These are phyloP conservation scores for Aphis craccivora DNA, from an alignment of 1,140 invertebrate species.

Conservation along the genomic window DNA sequence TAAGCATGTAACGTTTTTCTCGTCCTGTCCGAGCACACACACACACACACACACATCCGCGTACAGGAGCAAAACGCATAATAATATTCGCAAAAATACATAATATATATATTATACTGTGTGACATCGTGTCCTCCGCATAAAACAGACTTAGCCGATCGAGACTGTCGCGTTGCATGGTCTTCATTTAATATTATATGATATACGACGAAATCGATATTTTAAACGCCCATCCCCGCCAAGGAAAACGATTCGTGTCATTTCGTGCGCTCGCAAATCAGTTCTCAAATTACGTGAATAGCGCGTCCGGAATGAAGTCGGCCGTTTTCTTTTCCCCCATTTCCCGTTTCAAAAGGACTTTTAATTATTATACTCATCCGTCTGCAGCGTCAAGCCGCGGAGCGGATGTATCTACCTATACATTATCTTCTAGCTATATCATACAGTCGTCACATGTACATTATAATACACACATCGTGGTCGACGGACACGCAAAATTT, in stretches of 20 bases:
- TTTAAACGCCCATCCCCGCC: too few species aligned
- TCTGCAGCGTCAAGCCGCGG: background rate
- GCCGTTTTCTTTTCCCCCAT: background rate
- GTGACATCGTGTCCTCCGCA: background rate
- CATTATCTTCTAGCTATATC: background rate
- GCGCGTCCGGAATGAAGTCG: background rate
- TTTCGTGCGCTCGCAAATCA: background rate
- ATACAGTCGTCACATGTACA: background rate
- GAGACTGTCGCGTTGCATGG: too few species aligned
- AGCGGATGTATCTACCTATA: background rate
- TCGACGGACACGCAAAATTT: slow-evolving; percentile 15
- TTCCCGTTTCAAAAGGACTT: background rate
- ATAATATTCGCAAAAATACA: background rate
- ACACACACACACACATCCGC: background rate
- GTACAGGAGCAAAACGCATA: background rate
- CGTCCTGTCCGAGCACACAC: background rate
- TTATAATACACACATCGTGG: background rate
- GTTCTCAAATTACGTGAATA: background rate
- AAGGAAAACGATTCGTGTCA: background rate
- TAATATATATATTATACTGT: background rate
- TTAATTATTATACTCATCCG: slow-evolving; percentile 14
- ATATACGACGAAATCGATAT: background rate
- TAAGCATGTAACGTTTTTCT: background rate
- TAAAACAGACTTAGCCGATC: background rate
- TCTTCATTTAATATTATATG: background rate